phyloP scores from a whole-genome alignment of 2,797 vertebrate genomes.

The Emys orbicularis region DNA sequence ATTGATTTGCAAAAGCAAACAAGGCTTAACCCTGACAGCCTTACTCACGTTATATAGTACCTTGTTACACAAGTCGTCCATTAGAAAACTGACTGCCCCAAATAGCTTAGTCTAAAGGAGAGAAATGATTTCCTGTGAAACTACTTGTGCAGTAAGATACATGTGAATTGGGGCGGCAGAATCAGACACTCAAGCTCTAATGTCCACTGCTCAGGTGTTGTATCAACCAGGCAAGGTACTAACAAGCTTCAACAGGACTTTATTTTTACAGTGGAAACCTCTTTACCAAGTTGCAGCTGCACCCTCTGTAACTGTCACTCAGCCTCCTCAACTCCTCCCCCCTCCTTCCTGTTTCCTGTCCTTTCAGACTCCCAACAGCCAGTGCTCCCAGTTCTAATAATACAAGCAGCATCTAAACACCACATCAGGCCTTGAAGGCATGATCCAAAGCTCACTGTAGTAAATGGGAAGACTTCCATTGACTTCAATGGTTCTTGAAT shows the following conservation, averaged over 20 bases:
- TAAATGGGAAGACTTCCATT: background rate
- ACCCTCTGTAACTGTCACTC: too few relatives aligned
- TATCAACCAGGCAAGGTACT: too few relatives aligned
- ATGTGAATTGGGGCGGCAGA: background rate
- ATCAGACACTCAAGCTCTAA: background rate
- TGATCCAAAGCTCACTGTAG: fast-evolving
- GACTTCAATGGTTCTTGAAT: background rate
- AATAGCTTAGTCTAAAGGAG: background rate
- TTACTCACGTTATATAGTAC: background rate
- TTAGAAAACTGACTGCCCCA: background rate
- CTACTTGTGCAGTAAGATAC: fast-evolving
- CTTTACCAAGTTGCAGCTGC: too few relatives aligned
- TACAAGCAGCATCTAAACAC: too few relatives aligned
- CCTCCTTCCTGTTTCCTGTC: too few relatives aligned
- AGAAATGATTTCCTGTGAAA: fast-evolving
- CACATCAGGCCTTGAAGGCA: background rate
- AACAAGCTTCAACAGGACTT: too few relatives aligned
- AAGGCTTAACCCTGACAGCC: background rate
- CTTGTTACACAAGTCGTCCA: fast-evolving
- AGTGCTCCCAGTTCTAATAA: too few relatives aligned
- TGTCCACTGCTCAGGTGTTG: too few relatives aligned
- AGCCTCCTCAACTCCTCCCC: too few relatives aligned
- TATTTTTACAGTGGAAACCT: too few relatives aligned
- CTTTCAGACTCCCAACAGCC: too few relatives aligned
- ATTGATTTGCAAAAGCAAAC: background rate